Conservation (phyloP, 2,888 invertebrate species). For the Drosophila pseudotakahashii region DNA sequence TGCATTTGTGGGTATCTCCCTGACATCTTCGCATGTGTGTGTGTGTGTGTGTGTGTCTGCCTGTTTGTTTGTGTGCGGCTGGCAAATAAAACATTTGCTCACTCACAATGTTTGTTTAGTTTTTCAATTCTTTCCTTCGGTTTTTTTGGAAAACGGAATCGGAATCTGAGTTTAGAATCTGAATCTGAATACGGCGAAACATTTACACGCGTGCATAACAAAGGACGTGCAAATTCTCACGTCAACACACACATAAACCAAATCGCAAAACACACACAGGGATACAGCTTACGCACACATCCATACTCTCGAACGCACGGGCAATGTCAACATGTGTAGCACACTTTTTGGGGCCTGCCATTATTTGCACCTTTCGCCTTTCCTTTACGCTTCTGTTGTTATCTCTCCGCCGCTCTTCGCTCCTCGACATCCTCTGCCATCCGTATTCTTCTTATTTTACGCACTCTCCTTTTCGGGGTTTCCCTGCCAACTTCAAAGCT, state of each 20-base stretch:
- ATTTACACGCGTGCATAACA: constrained; percentile 80
- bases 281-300: constrained; percentile 55
- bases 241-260: constrained; percentile 68
- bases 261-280: constrained; percentile 32
- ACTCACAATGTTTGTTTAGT: constrained; percentile 71
- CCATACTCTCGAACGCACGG: constrained; percentile 29
- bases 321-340: constrained; percentile 74
- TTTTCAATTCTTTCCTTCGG: constrained; percentile 64
- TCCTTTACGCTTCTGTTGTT: constrained; percentile 7
- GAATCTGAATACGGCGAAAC: constrained; percentile 71
- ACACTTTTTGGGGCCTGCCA: constrained; percentile 69
- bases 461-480: constrained; percentile 4
- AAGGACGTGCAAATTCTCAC: constrained; percentile 80
- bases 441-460: constrained; percentile 13
- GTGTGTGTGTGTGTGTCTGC: constrained; percentile 15
- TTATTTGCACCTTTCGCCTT: constrained; percentile 71
- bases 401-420: constrained; percentile 17
- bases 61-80: constrained; percentile 53
- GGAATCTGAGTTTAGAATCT: constrained; percentile 63
- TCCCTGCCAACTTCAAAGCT: constrained; percentile 65
- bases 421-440: constrained; percentile 3
- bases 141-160: constrained; percentile 64
- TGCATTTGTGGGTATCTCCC: constrained; percentile 55
- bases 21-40: constrained; percentile 22
- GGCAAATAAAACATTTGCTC: constrained; percentile 77